Evolutionary conservation across 2,888 invertebrate genomes (phyloP), one percentile per base, ranked within the genome.

Genomic region (Lysandra bellargus): DNA sequence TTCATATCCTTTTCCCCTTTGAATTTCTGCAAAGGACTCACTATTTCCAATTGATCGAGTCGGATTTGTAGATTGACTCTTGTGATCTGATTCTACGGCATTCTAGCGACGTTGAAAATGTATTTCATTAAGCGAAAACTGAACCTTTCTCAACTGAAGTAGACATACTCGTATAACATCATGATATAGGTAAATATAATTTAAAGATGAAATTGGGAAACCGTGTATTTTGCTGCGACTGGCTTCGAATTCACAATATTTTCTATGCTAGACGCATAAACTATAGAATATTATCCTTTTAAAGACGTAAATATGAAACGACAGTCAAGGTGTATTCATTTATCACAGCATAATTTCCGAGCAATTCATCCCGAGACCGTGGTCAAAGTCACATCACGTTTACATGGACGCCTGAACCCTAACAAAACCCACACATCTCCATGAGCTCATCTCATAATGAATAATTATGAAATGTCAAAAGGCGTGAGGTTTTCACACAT

Each of bases 21-120:
- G 87, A 90, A 90, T 90, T 89, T 90, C 89, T 88, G 88, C 87
- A 84, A 85, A 85, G 87, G 88, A 87, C 89, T 88, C 85, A 84
- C 83, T 85, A 84, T 88, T 86, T 84, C 83, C 85, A 88, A 89
- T 87, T 89, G 86, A 87, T 86, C 85, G 85, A 86, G 83, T 85
- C 83, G 85, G 85, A 87, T 86, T 85, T 84, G 82, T 83, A 83
- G 83, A 83, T 84, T 85, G 85, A 86, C 85, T 87, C 81, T 81
- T 81, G 79, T 84, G 82, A 86, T 84, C 84, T 84, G 80, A 76
- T 82, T 83, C 85, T 84, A 84, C 83, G 82, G 82, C 30, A 49
- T 53, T 33, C 57, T 30, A 57, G 30, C 33, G 30, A 17, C 6
- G 74, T 7, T 1, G 73, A 73, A 64, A 64, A 30, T 64, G 64